Percentiles rank a stretch among this genome's conserved stretches.
phyloP scores from a whole-genome alignment of 2,888 invertebrate genomes.

The Trichogramma evanescens region DNA sequence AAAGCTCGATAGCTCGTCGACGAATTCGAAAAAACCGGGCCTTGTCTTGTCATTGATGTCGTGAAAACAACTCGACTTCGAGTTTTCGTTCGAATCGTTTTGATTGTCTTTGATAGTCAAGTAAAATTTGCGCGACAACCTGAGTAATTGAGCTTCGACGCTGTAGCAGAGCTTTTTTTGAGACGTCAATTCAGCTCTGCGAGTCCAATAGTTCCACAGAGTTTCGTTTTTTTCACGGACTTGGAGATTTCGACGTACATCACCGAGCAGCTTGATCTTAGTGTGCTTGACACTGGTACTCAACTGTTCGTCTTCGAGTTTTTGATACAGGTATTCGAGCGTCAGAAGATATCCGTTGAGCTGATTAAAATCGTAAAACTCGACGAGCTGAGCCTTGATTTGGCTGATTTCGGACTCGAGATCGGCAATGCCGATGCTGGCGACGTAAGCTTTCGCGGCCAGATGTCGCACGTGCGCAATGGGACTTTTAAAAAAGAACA shows the following conservation, averaged over 20 bases:
- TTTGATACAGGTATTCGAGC: conserved; percentile 21
- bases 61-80: conserved; percentile 1
- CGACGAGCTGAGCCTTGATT: conserved; percentile 19
- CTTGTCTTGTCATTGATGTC: conserved; percentile 15
- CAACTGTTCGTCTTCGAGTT: conserved; percentile 7
- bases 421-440: conserved; percentile 29
- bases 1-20: conserved; percentile 25
- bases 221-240: neutral
- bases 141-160: conserved; percentile 17
- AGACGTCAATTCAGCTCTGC: conserved; percentile 1
- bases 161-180: conserved; percentile 10
- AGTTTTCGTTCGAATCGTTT: neutral
- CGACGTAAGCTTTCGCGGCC: conserved; percentile 39
- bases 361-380: conserved; percentile 27
- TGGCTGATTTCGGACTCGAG: conserved; percentile 25
- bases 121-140: conserved; percentile 10
- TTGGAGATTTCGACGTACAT: conserved; percentile 15
- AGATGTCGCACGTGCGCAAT: conserved; percentile 35
- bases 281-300: conserved; percentile 3
- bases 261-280: conserved; percentile 10
- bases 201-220: conserved; percentile 15
- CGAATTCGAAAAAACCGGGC: conserved; percentile 35
- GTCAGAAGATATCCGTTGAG: conserved; percentile 36
- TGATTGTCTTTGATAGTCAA: conserved; percentile 3
- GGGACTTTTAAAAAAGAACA: conserved; percentile 29